Conservation (phyloP, 2,113 vertebrate species). For the Oreamnos americanus region DNA sequence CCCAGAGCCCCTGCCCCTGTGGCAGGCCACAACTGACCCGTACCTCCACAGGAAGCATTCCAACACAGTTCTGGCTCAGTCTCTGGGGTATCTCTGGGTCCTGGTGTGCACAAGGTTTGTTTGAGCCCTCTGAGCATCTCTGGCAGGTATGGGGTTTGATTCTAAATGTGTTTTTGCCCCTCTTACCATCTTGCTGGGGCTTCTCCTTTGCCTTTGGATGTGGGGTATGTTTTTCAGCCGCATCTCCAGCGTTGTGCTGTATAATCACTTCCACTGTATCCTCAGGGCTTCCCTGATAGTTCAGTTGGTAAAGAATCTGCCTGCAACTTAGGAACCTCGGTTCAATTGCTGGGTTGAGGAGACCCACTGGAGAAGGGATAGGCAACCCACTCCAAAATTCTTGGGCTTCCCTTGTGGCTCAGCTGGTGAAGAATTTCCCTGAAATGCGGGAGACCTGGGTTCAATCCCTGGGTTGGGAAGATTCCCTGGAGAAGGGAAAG, state of each 20-base stretch:
- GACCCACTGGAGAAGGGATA: neutral
- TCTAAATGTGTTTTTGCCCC: neutral
- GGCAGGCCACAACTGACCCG: accelerated
- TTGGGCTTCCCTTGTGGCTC: neutral
- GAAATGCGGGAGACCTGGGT: neutral
- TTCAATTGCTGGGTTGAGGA: accelerated
- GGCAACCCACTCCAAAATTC: neutral
- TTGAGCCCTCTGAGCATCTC: neutral
- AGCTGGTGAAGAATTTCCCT: neutral
- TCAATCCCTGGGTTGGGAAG: neutral
- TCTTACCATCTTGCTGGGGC: neutral
- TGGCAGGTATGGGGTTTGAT: neutral
- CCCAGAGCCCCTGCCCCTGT: neutral
- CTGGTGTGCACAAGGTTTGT: neutral
- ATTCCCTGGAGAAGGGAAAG: neutral
- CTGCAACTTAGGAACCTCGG: neutral
- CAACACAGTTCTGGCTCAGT: neutral
- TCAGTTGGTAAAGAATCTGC: neutral
- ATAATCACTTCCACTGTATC: neutral
- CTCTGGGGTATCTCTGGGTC: neutral
- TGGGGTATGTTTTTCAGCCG: neutral
- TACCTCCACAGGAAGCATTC: neutral
- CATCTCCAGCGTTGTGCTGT: accelerated
- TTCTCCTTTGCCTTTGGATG: neutral
- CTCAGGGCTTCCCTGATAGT: accelerated